Conservation (phyloP, 1,140 invertebrate genomes). For the Campoletis sonorensis region DNA sequence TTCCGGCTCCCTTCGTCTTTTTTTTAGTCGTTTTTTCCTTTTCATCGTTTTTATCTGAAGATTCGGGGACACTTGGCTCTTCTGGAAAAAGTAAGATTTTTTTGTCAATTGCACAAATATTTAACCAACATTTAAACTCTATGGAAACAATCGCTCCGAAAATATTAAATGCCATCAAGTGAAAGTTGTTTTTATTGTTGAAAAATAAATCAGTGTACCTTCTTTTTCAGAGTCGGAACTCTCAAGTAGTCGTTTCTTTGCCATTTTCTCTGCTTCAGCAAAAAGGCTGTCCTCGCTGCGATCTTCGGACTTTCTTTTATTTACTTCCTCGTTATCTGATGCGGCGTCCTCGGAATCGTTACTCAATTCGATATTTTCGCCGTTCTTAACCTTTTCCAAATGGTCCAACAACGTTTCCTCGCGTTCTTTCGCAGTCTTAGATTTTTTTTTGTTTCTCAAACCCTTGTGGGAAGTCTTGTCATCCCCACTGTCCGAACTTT, state of each 20-base stretch:
- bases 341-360: conserved; percentile 47
- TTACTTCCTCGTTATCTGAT: background rate
- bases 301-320: background rate
- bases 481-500: conserved; percentile 54
- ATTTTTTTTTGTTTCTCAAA: conserved; percentile 49
- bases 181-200: background rate
- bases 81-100: background rate
- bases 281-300: conserved; percentile 56
- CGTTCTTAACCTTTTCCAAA: conserved; percentile 59
- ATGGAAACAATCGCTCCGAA: no score
- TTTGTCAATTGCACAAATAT: background rate
- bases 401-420: conserved; percentile 65
- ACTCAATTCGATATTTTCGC: conserved; percentile 24
- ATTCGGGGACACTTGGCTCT: conserved; percentile 9
- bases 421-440: conserved; percentile 49
- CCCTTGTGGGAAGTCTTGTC: conserved; percentile 49
- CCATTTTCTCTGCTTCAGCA: conserved; percentile 58
- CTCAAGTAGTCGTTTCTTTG: conserved; percentile 61
- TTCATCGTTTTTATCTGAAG: conserved; percentile 23
- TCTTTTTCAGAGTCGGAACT: conserved; percentile 65
- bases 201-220: conserved; percentile 38
- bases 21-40: conserved; percentile 46
- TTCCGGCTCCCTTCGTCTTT: background rate
- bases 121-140: no score
- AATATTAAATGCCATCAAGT: background rate